Evolutionary conservation across 2,113 vertebrate species (phyloP), one percentile per base, ranked within the genome.

Genomic region (Hippocampus zosterae): DNA sequence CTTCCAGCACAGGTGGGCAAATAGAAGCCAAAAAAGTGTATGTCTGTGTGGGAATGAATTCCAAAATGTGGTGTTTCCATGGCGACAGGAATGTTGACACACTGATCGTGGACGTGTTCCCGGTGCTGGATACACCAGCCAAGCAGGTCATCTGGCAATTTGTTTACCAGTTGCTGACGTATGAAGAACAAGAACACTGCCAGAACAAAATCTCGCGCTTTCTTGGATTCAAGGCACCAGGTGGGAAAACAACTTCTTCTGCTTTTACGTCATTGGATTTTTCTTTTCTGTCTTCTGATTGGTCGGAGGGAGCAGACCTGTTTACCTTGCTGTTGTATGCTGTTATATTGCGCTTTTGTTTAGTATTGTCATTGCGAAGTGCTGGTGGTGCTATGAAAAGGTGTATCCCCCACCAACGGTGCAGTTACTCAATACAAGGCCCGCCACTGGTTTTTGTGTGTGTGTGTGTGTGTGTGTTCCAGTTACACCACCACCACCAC

Each of bases 131-230:
- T 89, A 98, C 97, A 1, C 96, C 97, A 0, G 95, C 95, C 91
- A 99, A 98, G 87, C 97, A 99, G 90, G 91, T 98, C 80, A 94
- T 99, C 70, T 99, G 97, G 97, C 96, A 98, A 88, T 99, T 98
- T 85, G 89, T 99, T 86, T 98, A 98, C 92, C 97, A 99, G 91
- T 90, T 99, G 85, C 88, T 99, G 88, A 99, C 94, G 0, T 98
- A 98, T 0, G 96, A 99, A 79, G 97, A 99, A 82, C 97, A 99
- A 81, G 96, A 98, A 50, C 94, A 95, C 74, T 99, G 96, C 84
- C 96, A 95, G 88, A 93, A 92, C 92, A 99, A 99, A 88, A 96
- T 99, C 52, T 94, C 95, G 0, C 93, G 96, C 72, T 99, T 99
- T 88, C 94, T 98, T 55, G 97, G 97, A 72, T 96, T 92, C 92